A percentile compares a stretch with the other conserved stretches of the same genome.
Conservation (phyloP, 2,797 vertebrate species). For the Adelosebastes latens region DNA sequence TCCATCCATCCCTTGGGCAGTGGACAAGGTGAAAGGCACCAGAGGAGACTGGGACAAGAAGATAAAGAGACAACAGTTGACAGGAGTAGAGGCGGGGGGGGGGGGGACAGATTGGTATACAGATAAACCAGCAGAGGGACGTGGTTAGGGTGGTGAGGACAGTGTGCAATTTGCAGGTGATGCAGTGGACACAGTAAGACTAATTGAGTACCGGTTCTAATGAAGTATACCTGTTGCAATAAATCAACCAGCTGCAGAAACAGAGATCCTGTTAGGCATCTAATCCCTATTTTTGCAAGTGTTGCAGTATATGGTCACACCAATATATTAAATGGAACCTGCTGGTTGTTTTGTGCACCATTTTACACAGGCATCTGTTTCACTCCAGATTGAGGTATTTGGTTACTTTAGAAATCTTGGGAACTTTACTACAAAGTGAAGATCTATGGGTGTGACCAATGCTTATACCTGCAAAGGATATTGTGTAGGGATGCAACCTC, state of each 20-base stretch:
- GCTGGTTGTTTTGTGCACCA: background rate
- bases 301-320: background rate
- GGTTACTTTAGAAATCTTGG: background rate
- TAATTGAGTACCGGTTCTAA: background rate
- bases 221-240: background rate
- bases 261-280: background rate
- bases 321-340: too few relatives aligned
- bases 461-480: background rate
- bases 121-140: background rate
- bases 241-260: background rate
- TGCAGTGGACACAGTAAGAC: background rate
- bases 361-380: background rate
- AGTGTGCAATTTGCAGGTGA: too few relatives aligned
- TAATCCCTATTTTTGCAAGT: background rate
- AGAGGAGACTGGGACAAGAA: slow-evolving; percentile 8
- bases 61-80: slow-evolving; percentile 10
- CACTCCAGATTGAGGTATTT: background rate
- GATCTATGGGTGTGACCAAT: background rate
- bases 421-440: background rate
- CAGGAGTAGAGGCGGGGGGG: background rate
- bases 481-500: background rate
- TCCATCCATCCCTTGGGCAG: slow-evolving; percentile 2
- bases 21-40: background rate
- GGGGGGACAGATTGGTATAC: background rate
- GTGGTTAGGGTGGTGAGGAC: background rate